phyloP scores from a whole-genome alignment of 2,113 vertebrate genomes.

The Donacobius atricapilla region DNA sequence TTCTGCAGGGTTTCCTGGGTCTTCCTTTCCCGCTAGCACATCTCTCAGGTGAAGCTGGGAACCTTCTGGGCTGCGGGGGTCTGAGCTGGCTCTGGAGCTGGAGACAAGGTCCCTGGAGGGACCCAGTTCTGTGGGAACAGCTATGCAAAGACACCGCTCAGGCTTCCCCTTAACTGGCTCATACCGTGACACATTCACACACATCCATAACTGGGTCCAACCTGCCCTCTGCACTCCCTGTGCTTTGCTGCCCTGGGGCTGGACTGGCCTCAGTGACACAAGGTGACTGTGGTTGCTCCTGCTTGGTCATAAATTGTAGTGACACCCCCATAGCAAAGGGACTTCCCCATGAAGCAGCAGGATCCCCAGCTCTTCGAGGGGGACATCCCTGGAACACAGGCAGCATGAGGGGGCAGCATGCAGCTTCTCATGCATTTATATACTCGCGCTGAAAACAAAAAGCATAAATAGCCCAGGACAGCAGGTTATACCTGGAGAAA shows the following conservation, averaged over 20 bases:
- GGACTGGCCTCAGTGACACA: background rate
- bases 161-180: background rate
- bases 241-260: background rate
- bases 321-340: background rate
- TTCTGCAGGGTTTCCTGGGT: background rate
- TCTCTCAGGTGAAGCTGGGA: background rate
- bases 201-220: background rate
- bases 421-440: background rate
- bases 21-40: background rate
- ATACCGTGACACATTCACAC: background rate
- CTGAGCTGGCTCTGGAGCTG: constrained; percentile 17
- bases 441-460: background rate
- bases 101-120: background rate
- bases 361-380: background rate
- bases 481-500: background rate
- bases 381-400: background rate
- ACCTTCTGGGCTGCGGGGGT: background rate
- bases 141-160: constrained; percentile 1
- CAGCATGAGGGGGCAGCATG: background rate
- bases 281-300: background rate
- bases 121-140: background rate
- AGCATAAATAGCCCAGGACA: background rate
- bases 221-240: background rate
- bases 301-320: background rate
- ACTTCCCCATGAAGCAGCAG: background rate